Base-by-base conservation (phyloP, 2,797 vertebrate genomes). In the Sternarchorhynchus goeldii region DNA sequence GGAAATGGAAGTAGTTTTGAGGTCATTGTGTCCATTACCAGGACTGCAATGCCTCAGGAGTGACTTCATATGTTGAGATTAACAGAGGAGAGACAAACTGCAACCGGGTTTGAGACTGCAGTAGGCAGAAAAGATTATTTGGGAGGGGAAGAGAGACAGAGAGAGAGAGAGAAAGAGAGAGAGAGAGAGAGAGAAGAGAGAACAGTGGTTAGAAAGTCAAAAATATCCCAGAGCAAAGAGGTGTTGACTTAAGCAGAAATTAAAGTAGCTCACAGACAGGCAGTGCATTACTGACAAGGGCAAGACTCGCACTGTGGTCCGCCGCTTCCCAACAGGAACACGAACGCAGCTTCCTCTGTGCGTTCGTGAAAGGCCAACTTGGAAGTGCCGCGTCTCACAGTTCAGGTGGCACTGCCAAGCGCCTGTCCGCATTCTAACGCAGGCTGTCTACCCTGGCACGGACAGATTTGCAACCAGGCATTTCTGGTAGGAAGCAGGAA, bases 161-260 rank as follows among this genome's bases (percentile, higher is more conserved):
- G 8, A 50, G 45, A 50, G 45, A 12, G 1, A 50, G 12, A 50
- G 8, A 12, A 12, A 50, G 45, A 14, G 10, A 50, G 8, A 12
- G 45, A 41, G 39, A 41, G 39, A 41, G 10, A 41, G 39, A 1
- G 6, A 41, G 39, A 41, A 50, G 34, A 72, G 53, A 14, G 17
- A 50, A 41, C 21, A 29, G 58, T 66, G 39, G 62, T 76, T 60
- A 76, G n/a, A 70, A 79, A 2, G 84, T 87, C 81, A 82, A 80
- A 81, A 50, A 82, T 34, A 63, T 62, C 31, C 29, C 6, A 5
- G 6, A 63, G 17, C n/a, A 2, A 63, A 63, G 45, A 50, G 60
- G 31, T 64, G 62, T 18, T 64, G 62, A 64, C 62, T 64, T 17
- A 18, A 36, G 32, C 62, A n/a, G 17, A n/a, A 36, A 64, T 36